Conservation (phyloP, 2,113 vertebrate genomes). For the Lycaon pictus region DNA sequence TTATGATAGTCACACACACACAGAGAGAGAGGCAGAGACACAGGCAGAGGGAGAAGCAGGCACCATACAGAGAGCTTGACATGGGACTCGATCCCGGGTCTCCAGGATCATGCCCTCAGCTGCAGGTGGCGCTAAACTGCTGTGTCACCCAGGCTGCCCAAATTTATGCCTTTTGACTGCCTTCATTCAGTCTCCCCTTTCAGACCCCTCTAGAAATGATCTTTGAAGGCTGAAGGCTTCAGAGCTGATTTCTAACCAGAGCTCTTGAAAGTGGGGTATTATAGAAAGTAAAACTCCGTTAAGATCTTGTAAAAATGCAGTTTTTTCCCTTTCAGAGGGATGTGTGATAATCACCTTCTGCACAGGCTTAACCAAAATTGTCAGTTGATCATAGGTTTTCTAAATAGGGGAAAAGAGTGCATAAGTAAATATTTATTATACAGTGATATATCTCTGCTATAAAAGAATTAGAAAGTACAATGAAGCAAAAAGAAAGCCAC, state of each 20-base stretch:
- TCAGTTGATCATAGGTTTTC: background rate
- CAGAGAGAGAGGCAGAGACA: no score
- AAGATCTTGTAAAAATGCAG: background rate
- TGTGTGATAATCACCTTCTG: background rate
- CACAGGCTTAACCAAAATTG: background rate
- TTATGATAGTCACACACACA: no score
- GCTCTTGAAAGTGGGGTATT: background rate
- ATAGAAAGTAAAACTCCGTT: background rate
- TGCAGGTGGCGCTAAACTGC: no score
- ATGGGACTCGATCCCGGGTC: no score
- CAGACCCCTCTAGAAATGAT: background rate
- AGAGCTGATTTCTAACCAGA: background rate
- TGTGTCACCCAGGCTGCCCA: no score
- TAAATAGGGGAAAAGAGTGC: background rate
- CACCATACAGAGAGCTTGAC: no score
- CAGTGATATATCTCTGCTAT: background rate
- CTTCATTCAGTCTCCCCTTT: background rate
- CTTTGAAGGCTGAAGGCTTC: background rate
- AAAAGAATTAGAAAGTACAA: background rate
- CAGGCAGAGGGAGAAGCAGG: no score
- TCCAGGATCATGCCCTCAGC: no score
- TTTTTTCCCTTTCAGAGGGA: background rate
- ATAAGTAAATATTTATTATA: background rate
- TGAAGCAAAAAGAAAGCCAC: background rate
- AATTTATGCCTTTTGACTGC: background rate